Percentiles rank a stretch among this genome's conserved stretches.
Evolutionary conservation across 2,797 vertebrate species (phyloP).

Genomic region (Chromis chromis): DNA sequence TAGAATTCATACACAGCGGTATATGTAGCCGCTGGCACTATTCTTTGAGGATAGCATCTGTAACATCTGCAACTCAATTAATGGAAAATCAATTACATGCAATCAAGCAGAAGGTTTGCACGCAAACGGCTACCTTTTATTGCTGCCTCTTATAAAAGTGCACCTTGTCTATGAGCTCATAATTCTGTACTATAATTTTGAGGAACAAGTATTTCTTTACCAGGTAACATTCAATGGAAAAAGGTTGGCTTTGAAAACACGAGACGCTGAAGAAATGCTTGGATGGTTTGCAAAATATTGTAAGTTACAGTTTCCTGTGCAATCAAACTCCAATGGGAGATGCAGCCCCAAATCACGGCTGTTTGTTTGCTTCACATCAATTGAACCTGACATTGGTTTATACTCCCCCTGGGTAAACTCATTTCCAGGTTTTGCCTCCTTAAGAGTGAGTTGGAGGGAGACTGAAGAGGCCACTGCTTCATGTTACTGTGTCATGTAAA

Average conservation of each 20-base stretch:
- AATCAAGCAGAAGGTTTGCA: slow-evolving; percentile 12
- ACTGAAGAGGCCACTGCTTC: not conserved
- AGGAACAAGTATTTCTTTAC: not conserved
- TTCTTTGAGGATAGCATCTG: slow-evolving; percentile 18
- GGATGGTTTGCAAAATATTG: slow-evolving; percentile 18
- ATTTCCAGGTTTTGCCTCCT: slow-evolving; percentile 15
- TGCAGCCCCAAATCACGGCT: not conserved
- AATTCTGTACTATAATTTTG: not conserved
- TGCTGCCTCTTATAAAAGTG: not conserved
- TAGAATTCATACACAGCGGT: slow-evolving; percentile 31
- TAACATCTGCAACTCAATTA: slow-evolving; percentile 42
- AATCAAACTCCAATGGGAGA: not conserved
- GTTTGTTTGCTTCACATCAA: slow-evolving; percentile 27
- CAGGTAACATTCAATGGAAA: slow-evolving; percentile 9
- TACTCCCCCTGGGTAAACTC: not conserved
- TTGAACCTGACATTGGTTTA: slow-evolving; percentile 8
- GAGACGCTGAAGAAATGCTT: slow-evolving; percentile 5
- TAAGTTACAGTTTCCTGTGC: slow-evolving; percentile 22
- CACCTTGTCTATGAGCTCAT: not conserved
- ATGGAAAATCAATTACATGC: slow-evolving; percentile 45
- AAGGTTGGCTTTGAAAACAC: not conserved
- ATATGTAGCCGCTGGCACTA: slow-evolving; percentile 25
- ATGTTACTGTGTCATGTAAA: not conserved
- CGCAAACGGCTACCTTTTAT: slow-evolving; percentile 18
- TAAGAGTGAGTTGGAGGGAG: slow-evolving; percentile 11